Base-by-base conservation (phyloP, 1,140 invertebrate genomes). In the Drosophila micromelanica region DNA sequence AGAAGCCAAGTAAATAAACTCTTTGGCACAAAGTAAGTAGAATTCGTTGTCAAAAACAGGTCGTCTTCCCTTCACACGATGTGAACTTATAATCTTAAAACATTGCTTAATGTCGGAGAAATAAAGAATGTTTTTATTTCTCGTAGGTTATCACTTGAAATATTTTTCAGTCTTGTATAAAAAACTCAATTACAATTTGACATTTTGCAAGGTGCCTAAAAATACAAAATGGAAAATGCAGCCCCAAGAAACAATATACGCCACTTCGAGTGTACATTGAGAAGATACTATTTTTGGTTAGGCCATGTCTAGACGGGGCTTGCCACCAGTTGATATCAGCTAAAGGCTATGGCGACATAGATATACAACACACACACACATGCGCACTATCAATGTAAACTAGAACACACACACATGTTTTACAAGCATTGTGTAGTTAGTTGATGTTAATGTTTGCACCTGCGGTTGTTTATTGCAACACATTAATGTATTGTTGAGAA, bases 301-400 rank as follows among this genome's bases (percentile, higher is more conserved):
- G 63, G 73, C 73, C 71, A 65, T 46, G 74, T 86, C 74, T 81
- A 73, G 75, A 78, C 71, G 40, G 15, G 54, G 57, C 46, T 68
- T 51, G 67, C 54, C 62, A 45, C 52, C 45, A 46, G 61, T 46
- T 67, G 64, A 69, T 73, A 73, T 69, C 65, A 40, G 46, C 64
- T 32, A 61, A 69, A 73, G 37, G 23, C 40, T 7, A 45, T 38
- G 5, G 32, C 62, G 27, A 59, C 32, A 69, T 37, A 51, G 5
- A 27, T 5, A 27, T 27, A 35, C 8, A 8, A 35, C 32, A 35
- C 56, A 42, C 42, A 15, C 17, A 30, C 59, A 35, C 74, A 73
- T 30, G 30, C 40, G 27, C 56, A 54, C 38, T 80, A 78, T 87
- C 82, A 87, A 87, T 86, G 82, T 76, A 87, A 81, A 68, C 78